Percentiles rank a stretch among this genome's conserved stretches.
phyloP scores from a whole-genome alignment of 2,888 invertebrate species.

The Agonopterix subpropinquella region DNA sequence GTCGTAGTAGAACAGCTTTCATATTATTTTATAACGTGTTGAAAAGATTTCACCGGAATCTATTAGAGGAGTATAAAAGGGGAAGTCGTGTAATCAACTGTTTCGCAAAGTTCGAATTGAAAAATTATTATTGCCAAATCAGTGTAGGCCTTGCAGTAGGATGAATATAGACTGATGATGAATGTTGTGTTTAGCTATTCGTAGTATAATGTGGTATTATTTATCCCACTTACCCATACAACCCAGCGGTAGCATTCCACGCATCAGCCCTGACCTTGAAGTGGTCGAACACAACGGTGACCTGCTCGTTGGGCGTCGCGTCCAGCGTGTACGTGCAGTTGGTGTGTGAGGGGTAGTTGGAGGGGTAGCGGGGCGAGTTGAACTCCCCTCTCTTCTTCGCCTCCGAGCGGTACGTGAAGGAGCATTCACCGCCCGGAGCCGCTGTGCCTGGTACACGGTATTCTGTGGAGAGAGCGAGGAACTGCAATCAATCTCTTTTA shows the following conservation, averaged over 20 bases:
- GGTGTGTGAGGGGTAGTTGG: conserved; percentile 96
- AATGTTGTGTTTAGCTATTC: too few species aligned
- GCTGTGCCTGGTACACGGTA: conserved; percentile 96
- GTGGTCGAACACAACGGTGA: conserved; percentile 92
- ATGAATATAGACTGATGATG: too few species aligned
- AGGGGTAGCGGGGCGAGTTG: conserved; percentile 97
- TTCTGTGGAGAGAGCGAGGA: conserved; percentile 67
- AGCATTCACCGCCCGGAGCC: conserved; percentile 93
- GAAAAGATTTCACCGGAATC: too few species aligned
- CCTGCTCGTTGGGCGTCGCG: conserved; percentile 91
- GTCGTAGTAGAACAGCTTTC: too few species aligned
- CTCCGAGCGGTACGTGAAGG: conserved; percentile 92
- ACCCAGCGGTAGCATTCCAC: conserved; percentile 81
- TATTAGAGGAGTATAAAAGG: too few species aligned
- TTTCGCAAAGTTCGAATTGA: too few species aligned
- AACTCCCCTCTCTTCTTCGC: conserved; percentile 93
- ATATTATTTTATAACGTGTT: too few species aligned
- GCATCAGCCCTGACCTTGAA: conserved; percentile 91
- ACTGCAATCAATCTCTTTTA: too few species aligned
- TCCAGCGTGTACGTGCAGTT: conserved; percentile 95
- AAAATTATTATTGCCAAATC: too few species aligned
- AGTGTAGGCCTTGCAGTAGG: too few species aligned
- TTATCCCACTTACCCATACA: conserved; percentile 49
- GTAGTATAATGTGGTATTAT: too few species aligned
- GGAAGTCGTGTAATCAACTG: too few species aligned